Evolutionary conservation across 2,113 vertebrate genomes (phyloP).

Genomic region (Pangasianodon hypophthalmus): DNA sequence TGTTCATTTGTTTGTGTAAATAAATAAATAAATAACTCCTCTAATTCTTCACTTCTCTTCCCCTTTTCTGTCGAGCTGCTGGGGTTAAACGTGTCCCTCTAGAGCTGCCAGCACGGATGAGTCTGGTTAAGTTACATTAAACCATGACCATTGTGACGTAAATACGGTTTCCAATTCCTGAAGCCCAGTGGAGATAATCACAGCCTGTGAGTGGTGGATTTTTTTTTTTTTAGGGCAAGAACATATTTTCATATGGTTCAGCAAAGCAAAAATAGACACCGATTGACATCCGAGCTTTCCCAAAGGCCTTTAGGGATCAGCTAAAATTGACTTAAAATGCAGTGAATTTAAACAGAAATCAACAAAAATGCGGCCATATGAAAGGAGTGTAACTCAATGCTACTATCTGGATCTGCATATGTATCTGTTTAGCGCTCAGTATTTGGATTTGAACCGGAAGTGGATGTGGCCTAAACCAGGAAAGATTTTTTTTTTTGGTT

Average conservation of each 20-base stretch:
- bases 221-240: constrained; percentile 14
- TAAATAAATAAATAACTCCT: not conserved
- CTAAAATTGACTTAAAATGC: constrained; percentile 7
- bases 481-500: not conserved
- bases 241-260: constrained; percentile 46
- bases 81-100: constrained; percentile 35
- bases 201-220: constrained; percentile 39
- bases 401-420: not conserved
- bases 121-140: constrained; percentile 46
- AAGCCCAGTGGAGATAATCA: constrained; percentile 54
- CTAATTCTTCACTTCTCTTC: not conserved
- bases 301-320: constrained; percentile 26
- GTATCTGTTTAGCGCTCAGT: not conserved
- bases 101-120: constrained; percentile 45
- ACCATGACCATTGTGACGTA: constrained; percentile 56
- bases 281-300: constrained; percentile 21
- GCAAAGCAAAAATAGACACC: constrained; percentile 41
- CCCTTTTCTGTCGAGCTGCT: not conserved
- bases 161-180: constrained; percentile 54
- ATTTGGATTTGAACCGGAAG: not conserved
- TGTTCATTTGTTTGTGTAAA: not conserved
- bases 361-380: not conserved
- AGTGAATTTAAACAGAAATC: constrained; percentile 1
- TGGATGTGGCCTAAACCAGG: not conserved
- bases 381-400: not conserved